Conservation (phyloP, 2,888 invertebrate species). For the Cyclophora albipunctata region DNA sequence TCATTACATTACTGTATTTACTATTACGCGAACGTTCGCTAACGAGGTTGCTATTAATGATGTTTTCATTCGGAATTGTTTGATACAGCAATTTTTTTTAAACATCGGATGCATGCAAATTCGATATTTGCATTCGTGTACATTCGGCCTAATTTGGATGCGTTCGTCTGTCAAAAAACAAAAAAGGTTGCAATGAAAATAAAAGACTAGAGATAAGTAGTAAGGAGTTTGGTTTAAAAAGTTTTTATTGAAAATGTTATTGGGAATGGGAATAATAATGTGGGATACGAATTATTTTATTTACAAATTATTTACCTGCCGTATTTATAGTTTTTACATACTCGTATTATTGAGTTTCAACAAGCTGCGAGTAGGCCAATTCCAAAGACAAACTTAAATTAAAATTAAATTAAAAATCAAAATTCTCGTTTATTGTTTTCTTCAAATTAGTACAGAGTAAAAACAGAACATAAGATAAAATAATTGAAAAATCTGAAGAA, state of each 20-base stretch:
- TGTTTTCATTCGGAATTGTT: constrained; percentile 51
- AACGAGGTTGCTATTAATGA: constrained; percentile 46
- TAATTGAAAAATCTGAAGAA: too few relatives aligned
- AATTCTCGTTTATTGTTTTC: too few relatives aligned
- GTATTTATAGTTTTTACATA: too few relatives aligned
- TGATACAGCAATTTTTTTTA: constrained; percentile 43
- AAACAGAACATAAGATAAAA: too few relatives aligned
- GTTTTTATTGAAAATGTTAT: too few relatives aligned
- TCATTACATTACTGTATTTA: constrained; percentile 23
- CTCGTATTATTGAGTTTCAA: not conserved
- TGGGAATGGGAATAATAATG: too few relatives aligned
- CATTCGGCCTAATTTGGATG: constrained; percentile 65
- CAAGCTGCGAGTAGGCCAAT: not conserved
- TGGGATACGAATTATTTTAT: too few relatives aligned
- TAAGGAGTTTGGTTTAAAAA: too few relatives aligned
- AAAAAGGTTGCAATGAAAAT: constrained; percentile 66
- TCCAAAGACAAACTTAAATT: too few relatives aligned
- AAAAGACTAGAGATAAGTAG: constrained; percentile 62
- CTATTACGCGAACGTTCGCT: constrained; percentile 39
- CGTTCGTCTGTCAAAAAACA: constrained; percentile 48
- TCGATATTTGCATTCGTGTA: constrained; percentile 58
- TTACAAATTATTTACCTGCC: too few relatives aligned
- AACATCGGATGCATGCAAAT: constrained; percentile 53
- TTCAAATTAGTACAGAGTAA: too few relatives aligned
- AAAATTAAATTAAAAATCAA: too few relatives aligned